Base-by-base conservation (phyloP, 2,797 vertebrate species). In the Enteromius thamalakanensis region DNA sequence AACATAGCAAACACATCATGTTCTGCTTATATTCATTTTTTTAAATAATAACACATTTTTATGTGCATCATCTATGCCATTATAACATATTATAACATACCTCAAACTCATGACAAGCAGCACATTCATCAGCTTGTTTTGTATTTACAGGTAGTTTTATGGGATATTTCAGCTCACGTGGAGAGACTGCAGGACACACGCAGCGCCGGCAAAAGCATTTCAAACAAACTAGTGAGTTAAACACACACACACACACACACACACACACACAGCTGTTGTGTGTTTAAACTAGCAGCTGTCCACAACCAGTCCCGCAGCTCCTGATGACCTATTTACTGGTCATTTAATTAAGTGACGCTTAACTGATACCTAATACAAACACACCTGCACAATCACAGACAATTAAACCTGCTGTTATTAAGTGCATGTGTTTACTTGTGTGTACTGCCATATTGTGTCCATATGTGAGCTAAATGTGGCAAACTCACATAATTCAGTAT, bases 151-250 rank as follows among this genome's bases (percentile, higher is more conserved):
- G 86, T 99, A 51, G 93, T 95, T 79, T 79, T 99, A 47, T 99
- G 98, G 98, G 96, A 99, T 87, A 94, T 98, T 87, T 96, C 96
- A 0, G 86, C 91, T 47, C 88, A 97, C 0, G 85, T 92, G 68
- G 88, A 92, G 0, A 90, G 88, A 70, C 90, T 98, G 75, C 90
- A 93, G 86, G 93, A 87, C 26, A 77, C 88, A 11, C 93, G 92
- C 51, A 29, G 90, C 0, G 82, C 84, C 69, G 86, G 89, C 89
- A 90, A 82, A 76, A 84, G 79, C 72, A 68, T n/a, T 17, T 65
- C 89, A 17, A 90, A 90, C 55, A 21, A 76, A 55, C 89, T 89
- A 17, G 94, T 95, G 85, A 92, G 93, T 93, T 23, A 64, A 4
- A 64, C 60, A 47, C 77, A 37, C 23, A 68, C 58, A 45, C 42